Conservation (phyloP, 1,140 invertebrate genomes). For the Drosophila ironensis region DNA sequence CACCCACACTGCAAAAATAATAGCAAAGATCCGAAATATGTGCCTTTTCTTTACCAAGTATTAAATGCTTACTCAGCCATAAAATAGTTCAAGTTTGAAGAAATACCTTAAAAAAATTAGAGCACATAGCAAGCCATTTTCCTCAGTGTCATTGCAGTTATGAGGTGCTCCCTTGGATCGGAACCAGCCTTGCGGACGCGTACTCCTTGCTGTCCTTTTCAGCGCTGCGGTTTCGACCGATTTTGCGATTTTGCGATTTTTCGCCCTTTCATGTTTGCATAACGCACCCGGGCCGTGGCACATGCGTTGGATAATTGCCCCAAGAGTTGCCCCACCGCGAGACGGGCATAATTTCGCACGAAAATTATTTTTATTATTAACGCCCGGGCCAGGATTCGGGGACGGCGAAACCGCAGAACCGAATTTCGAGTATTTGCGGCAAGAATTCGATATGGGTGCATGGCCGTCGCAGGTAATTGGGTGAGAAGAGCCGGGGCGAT, state of each 20-base stretch:
- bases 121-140: not conserved
- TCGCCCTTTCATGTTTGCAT: constrained; percentile 45
- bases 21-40: too few relatives aligned
- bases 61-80: not conserved
- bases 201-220: constrained; percentile 59
- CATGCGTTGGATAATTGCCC: constrained; percentile 56
- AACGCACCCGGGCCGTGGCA: constrained; percentile 21
- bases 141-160: constrained; percentile 15
- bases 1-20: constrained; percentile 24
- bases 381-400: constrained; percentile 21
- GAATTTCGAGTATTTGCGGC: constrained; percentile 18
- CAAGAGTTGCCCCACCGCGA: constrained; percentile 57
- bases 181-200: not conserved
- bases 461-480: constrained; percentile 36
- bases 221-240: constrained; percentile 68
- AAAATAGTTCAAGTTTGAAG: not conserved
- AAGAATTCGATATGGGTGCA: constrained; percentile 43
- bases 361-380: constrained; percentile 72
- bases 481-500: constrained; percentile 17
- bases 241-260: constrained; percentile 38
- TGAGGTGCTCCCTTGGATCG: constrained; percentile 21
- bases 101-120: not conserved
- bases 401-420: constrained; percentile 22
- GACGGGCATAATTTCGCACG: constrained; percentile 68
- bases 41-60: too few relatives aligned